Evolutionary conservation across 2,797 vertebrate species (phyloP), one percentile per base, ranked within the genome.

Genomic region (Xyrichtys novacula): DNA sequence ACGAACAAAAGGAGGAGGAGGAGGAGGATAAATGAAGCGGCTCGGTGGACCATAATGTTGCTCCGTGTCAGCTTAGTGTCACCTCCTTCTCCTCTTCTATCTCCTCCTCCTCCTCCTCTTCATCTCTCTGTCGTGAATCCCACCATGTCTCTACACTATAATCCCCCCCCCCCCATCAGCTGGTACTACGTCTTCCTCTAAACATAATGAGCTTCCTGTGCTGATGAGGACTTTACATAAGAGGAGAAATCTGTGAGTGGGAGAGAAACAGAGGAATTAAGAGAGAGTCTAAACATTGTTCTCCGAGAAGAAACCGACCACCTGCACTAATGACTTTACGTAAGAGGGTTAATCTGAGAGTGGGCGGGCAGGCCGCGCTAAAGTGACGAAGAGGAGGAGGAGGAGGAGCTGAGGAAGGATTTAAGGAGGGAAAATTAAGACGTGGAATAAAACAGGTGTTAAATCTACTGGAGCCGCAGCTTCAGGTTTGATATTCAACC

Each of bases 41-140:
- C 44, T 67, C 40, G 44, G 66, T 36, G 47, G 61, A 54, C 48
- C 65, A 82, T 71, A 65, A 72, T 76, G 55, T 72, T 83, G 57
- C 49, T 52, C 32, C 63, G 74, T 79, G 70, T 85, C 81, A 70
- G 83, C 74, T 89, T 79, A 84, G 63, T 84, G 81, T 77, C 81
- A 59, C 14, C n/a, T 16, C 46, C 49, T 44, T 76, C 78, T 74
- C 57, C 66, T 36, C 56, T 44, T 74, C 59, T 73, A 49, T 68
- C 72, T 77, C 34, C 17, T 9, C 23, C 66, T 62, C 32, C 23
- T 80, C 34, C 17, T 9, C 23, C 66, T 62, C 32, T 20, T 80
- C 52, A 57, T 84, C 76, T 50, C 54, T 44, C 40, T 56, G 47
- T n/a, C n/a, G n/a, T 48, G 57, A 71, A 58, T 71, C 63, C 63